Conservation (phyloP, 2,113 vertebrate genomes). For the Tetrax tetrax region DNA sequence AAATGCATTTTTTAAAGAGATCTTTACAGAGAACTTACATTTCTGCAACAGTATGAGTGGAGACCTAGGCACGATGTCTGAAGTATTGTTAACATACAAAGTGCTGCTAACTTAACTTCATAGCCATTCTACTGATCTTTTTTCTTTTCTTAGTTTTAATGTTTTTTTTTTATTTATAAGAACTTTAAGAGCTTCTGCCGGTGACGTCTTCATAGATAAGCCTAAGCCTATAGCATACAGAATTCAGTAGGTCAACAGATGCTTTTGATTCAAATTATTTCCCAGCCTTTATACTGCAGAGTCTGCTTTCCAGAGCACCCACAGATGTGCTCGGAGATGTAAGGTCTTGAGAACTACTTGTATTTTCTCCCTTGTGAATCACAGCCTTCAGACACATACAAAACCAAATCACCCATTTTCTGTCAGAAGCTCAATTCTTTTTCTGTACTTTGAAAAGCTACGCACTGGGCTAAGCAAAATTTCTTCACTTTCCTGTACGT, state of each 20-base stretch:
- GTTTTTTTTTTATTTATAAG: background rate
- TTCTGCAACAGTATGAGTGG: background rate
- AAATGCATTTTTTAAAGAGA: background rate
- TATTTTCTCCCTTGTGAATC: background rate
- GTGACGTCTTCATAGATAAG: background rate
- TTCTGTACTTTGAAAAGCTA: background rate
- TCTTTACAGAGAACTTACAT: background rate
- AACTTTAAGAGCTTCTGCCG: background rate
- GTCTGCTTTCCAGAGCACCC: rapidly evolving
- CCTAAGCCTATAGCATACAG: background rate
- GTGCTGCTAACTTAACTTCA: background rate
- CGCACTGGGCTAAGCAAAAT: background rate
- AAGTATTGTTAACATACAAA: background rate
- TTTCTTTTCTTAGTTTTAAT: background rate
- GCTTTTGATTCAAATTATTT: background rate
- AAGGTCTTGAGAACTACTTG: background rate
- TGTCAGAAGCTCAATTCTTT: background rate
- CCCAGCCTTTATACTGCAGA: background rate
- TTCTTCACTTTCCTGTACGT: background rate
- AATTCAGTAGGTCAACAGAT: background rate
- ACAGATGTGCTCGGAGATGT: background rate
- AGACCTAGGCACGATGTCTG: background rate
- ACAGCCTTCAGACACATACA: background rate
- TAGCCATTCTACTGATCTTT: background rate
- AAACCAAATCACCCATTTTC: background rate